Evolutionary conservation across 2,797 vertebrate genomes (phyloP).

Genomic region (Parauchenoglanis punctatus): DNA sequence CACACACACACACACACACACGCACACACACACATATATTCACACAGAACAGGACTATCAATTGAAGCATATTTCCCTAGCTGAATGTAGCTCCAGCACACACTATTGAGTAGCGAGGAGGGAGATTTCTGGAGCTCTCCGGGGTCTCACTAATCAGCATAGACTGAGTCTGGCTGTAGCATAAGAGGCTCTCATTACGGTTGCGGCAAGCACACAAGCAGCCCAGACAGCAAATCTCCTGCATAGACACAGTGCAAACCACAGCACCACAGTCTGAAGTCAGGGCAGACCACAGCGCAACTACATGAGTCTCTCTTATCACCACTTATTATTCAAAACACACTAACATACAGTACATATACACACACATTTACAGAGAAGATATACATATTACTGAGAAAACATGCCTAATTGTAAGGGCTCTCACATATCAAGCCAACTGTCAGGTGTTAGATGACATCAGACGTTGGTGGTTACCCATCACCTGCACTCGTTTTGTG

Average conservation of each 20-base stretch:
- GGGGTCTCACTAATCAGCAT: constrained; percentile 46
- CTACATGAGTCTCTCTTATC: not conserved
- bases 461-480: not conserved
- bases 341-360: not conserved
- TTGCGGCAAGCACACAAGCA: constrained; percentile 41
- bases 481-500: not conserved
- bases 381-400: not conserved
- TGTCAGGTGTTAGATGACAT: not conserved
- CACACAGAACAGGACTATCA: not conserved
- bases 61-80: not conserved
- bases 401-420: not conserved
- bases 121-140: constrained; percentile 36
- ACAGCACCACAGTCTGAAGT: constrained; percentile 17
- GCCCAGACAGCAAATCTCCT: constrained; percentile 45
- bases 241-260: constrained; percentile 37
- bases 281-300: constrained; percentile 2
- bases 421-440: not conserved
- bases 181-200: constrained; percentile 49
- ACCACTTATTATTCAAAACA: not conserved
- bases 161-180: constrained; percentile 49
- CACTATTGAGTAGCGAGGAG: not conserved
- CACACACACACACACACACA: not conserved
- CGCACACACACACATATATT: not conserved
- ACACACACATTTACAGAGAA: not conserved
- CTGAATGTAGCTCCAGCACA: not conserved